A percentile compares a stretch with the other conserved stretches of the same genome.
phyloP scores from a whole-genome alignment of 2,797 vertebrate species.

The Pipistrellus pipistrellus region DNA sequence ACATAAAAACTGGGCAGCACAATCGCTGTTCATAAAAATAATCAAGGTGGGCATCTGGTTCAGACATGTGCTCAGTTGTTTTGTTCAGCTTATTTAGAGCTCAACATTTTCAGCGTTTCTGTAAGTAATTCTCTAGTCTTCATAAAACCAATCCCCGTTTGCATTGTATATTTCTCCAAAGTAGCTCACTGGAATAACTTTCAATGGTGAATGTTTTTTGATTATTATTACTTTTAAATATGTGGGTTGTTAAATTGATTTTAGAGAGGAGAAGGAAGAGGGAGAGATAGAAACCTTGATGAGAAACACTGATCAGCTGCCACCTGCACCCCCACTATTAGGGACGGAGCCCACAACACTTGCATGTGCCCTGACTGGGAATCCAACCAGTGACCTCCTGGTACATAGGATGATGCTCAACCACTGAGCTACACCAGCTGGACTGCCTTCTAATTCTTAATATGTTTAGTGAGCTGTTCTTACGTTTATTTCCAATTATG shows the following conservation, averaged over 20 bases:
- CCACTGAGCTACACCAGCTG: background rate
- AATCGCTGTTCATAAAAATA: conserved; percentile 79
- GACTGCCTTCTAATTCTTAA: conserved; percentile 53
- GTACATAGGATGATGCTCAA: background rate
- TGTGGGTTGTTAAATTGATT: background rate
- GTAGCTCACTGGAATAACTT: conserved; percentile 54
- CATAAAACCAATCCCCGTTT: conserved; percentile 51
- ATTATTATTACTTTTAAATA: conserved; percentile 2
- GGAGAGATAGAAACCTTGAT: background rate
- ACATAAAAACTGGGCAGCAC: conserved; percentile 74
- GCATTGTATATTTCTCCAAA: conserved; percentile 51
- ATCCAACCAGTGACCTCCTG: background rate
- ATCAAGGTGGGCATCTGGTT: conserved; percentile 78
- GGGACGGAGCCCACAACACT: background rate
- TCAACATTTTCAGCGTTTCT: conserved; percentile 67
- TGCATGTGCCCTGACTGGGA: background rate
- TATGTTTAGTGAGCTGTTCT: conserved; percentile 28
- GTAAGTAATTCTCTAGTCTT: conserved; percentile 58
- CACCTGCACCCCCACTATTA: background rate
- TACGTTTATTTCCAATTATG: background rate
- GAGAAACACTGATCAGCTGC: background rate
- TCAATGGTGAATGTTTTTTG: conserved; percentile 30
- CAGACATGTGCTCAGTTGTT: conserved; percentile 76
- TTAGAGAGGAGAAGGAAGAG: background rate
- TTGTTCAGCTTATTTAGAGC: conserved; percentile 71